phyloP scores from a whole-genome alignment of 2,113 vertebrate species.

The Gallinago media region DNA sequence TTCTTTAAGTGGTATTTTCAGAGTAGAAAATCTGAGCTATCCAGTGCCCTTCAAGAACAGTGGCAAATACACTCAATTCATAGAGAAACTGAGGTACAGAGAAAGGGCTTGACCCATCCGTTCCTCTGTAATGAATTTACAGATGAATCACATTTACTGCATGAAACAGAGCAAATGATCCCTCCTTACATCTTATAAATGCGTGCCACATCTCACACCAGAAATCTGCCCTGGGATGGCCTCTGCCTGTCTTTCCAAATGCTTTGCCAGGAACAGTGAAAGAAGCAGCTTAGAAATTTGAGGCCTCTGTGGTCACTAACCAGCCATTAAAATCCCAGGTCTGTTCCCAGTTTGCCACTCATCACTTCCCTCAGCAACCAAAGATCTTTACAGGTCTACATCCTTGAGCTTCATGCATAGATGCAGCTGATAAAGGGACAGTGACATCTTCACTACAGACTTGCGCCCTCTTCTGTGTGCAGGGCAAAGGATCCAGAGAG shows the following conservation, averaged over 20 bases:
- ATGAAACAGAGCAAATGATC: not conserved
- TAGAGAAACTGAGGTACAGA: not conserved
- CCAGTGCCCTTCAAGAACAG: not conserved
- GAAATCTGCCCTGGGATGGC: not conserved
- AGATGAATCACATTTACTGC: not conserved
- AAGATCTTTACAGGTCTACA: not conserved
- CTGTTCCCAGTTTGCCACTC: not conserved
- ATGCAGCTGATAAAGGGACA: not conserved
- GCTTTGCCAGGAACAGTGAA: not conserved
- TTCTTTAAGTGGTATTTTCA: not conserved
- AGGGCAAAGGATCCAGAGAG: not conserved
- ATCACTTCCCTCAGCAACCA: fast-evolving
- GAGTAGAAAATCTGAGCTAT: not conserved
- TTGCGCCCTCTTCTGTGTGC: not conserved
- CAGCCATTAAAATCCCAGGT: not conserved
- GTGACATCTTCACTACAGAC: not conserved
- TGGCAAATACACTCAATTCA: not conserved
- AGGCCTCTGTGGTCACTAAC: not conserved
- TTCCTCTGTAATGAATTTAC: not conserved
- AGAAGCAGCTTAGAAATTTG: not conserved
- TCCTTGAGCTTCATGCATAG: not conserved
- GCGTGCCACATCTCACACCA: not conserved
- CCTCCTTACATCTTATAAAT: not conserved
- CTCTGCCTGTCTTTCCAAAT: not conserved
- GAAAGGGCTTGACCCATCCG: not conserved